Percentiles rank a stretch among this genome's conserved stretches.
phyloP scores from a whole-genome alignment of 2,113 vertebrate species.

The Ascaphus truei region DNA sequence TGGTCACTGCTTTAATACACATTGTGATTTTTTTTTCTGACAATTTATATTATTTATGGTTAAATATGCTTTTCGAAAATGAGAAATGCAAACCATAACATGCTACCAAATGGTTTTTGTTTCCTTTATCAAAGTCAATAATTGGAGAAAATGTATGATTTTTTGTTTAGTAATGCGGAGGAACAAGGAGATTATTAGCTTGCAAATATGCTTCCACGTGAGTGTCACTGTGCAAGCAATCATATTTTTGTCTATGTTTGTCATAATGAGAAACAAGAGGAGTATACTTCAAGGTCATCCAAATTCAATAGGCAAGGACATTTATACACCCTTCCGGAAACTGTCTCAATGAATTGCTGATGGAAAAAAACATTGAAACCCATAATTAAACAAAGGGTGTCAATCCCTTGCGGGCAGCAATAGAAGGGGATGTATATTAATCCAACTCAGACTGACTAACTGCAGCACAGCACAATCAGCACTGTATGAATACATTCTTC shows the following conservation, averaged over 20 bases:
- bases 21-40: no score
- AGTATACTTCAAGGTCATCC: slow-evolving; percentile 22
- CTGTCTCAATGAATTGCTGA: slow-evolving; percentile 38
- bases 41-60: no score
- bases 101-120: no score
- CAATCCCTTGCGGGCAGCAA: slow-evolving; percentile 43
- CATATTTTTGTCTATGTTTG: neutral
- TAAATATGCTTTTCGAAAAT: no score
- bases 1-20: no score
- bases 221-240: neutral
- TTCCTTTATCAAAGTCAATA: neutral
- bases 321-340: neutral
- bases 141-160: neutral
- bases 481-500: slow-evolving; percentile 42
- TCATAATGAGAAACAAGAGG: neutral
- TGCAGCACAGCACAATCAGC: slow-evolving; percentile 28
- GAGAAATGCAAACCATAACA: no score
- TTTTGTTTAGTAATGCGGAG: neutral
- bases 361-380: slow-evolving; percentile 34
- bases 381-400: slow-evolving; percentile 46
- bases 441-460: slow-evolving; percentile 52
- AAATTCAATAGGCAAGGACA: neutral
- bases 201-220: neutral
- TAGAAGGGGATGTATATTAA: slow-evolving; percentile 43
- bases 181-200: neutral